Conservation (phyloP, 2,888 invertebrate genomes). For the Rotaria socialis region DNA sequence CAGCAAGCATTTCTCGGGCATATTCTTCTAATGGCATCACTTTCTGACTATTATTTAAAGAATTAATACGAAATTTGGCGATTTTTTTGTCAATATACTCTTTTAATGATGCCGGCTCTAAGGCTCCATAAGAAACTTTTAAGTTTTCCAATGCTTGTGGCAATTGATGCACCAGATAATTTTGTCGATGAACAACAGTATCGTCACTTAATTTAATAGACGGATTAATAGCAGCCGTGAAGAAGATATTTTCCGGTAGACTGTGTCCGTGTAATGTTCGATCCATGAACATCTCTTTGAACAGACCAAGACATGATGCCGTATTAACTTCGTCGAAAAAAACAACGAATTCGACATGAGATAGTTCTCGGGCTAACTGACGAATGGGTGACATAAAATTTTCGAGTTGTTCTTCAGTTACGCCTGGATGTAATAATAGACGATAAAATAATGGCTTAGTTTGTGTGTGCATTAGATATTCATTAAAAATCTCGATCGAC, state of each 20-base stretch:
- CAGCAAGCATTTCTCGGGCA: not conserved
- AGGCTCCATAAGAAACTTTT: slow-evolving; percentile 6
- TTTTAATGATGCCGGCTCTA: not conserved
- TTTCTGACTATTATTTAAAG: not conserved
- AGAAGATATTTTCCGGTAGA: slow-evolving; percentile 22
- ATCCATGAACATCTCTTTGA: slow-evolving; percentile 30
- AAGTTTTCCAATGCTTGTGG: slow-evolving; percentile 13
- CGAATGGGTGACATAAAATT: not conserved
- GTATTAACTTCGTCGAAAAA: slow-evolving; percentile 23
- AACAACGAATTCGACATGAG: not conserved
- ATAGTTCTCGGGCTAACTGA: slow-evolving; percentile 1
- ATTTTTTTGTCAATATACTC: not conserved
- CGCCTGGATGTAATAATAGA: slow-evolving; percentile 27
- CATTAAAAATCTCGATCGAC: not conserved
- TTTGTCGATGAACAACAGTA: not conserved
- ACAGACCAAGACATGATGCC: slow-evolving; percentile 10
- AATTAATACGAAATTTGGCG: not conserved
- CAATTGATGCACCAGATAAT: slow-evolving; percentile 17
- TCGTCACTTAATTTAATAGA: not conserved
- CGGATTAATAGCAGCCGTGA: slow-evolving; percentile 44
- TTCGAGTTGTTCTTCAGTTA: slow-evolving; percentile 29
- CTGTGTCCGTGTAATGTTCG: not conserved
- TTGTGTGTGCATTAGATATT: not conserved
- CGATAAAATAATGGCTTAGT: slow-evolving; percentile 8
- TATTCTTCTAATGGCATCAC: slow-evolving; percentile 4